Evolutionary conservation across 1,140 invertebrate genomes (phyloP), one percentile per base, ranked within the genome.

Genomic region (Drosophila suzukii): DNA sequence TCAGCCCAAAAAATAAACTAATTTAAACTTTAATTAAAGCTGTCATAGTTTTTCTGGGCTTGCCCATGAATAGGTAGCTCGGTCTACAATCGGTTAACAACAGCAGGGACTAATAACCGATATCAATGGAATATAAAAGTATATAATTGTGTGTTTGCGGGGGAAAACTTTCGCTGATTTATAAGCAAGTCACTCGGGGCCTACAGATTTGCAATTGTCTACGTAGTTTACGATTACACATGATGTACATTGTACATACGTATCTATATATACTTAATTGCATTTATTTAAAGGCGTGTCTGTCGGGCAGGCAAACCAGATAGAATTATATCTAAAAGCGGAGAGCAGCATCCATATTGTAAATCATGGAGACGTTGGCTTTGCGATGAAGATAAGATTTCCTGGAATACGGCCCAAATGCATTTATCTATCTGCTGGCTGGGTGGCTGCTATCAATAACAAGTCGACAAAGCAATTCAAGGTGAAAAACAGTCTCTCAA

Each of bases 311-410:
- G 27, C n/a, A 47, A 10, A 27, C 66, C 34, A 15, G 46, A 49
- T 50, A 38, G 56, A 66, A 60, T 41, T 58, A 41, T 27, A 34
- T n/a, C 57, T 27, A 6, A 39, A 41, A 58, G 36, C 51, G 11
- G 51, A 55, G n/a, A 39, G 17, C 61, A 78, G 75, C 83, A 75
- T 88, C 83, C 50, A 36, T 30, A 51, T 53, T 49, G 60, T 75
- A 78, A 75, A 78, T 72, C 63, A 61, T 24, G 39, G 57, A 68
- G 55, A 68, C 65, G 50, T 34, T 36, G 30, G 51, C 50, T 44
- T 46, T 39, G 38, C 56, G 46, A 43, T 43, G 41, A 24, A 62
- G 75, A 81, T 75, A 78, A 58, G 63, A 71, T 61, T 78, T 63
- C 58, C 39, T 38, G 68, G 57, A 75, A 72, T 55, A 63, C 41